These are phyloP conservation scores for Tyto alba DNA, from an alignment of 2,113 vertebrate genomes.

Conservation along the genomic window DNA sequence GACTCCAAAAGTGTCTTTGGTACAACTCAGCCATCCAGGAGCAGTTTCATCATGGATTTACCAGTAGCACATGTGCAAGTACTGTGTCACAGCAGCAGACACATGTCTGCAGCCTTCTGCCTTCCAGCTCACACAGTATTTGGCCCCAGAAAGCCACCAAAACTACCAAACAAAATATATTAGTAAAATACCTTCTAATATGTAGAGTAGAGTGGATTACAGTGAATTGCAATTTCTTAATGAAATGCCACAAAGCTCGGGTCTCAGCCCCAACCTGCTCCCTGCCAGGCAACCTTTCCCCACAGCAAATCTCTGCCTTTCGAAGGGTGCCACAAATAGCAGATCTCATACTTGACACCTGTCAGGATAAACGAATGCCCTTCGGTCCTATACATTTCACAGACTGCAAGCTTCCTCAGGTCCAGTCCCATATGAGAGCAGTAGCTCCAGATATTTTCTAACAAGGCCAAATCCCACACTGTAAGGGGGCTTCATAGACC, in stretches of 20 bases:
- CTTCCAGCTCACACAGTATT: not conserved
- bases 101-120: not conserved
- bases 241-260: not conserved
- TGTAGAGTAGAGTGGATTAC: not conserved
- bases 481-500: not conserved
- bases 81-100: not conserved
- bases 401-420: not conserved
- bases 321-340: not conserved
- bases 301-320: fast-evolving
- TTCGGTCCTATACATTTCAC: not conserved
- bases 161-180: not conserved
- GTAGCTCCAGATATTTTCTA: not conserved
- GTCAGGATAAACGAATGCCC: not conserved
- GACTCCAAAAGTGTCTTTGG: not conserved
- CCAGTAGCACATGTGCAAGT: not conserved
- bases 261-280: not conserved
- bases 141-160: not conserved
- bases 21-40: not conserved
- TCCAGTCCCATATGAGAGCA: not conserved
- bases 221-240: not conserved
- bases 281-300: not conserved
- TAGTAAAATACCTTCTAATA: not conserved
- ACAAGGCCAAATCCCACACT: not conserved
- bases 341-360: not conserved
- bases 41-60: not conserved